Conservation (phyloP, 2,113 vertebrate species). For the Dipodomys spectabilis region DNA sequence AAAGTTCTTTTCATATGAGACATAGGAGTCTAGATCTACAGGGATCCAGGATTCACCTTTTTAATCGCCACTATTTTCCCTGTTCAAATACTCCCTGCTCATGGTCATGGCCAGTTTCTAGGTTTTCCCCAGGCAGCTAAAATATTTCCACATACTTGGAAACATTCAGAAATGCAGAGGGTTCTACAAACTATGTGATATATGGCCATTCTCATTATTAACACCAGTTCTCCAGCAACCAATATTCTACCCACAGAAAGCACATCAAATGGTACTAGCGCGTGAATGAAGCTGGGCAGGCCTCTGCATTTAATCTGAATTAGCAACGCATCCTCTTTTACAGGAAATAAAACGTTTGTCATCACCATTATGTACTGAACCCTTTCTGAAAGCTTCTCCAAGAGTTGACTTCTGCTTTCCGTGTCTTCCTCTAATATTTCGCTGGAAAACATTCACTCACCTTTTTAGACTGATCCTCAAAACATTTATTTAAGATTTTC, state of each 20-base stretch:
- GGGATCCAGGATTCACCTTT: not conserved
- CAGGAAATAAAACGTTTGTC: not conserved
- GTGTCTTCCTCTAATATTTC: not conserved
- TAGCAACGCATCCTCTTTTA: not conserved
- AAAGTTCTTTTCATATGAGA: not conserved
- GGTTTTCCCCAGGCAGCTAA: not conserved
- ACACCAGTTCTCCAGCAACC: not conserved
- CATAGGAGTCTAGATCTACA: not conserved
- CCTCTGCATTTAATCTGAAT: not conserved
- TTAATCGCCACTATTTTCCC: accelerated
- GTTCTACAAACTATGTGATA: not conserved
- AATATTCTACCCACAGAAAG: not conserved
- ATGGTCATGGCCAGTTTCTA: accelerated
- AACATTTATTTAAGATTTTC: not conserved
- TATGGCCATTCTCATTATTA: not conserved
- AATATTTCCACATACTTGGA: not conserved
- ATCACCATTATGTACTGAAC: not conserved
- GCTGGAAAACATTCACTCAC: not conserved
- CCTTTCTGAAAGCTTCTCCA: not conserved
- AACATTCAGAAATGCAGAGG: not conserved
- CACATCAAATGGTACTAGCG: not conserved
- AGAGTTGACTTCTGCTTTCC: not conserved
- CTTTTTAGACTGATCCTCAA: not conserved
- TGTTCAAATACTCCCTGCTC: not conserved
- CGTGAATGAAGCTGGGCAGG: not conserved